Percentiles rank a stretch among this genome's conserved stretches.
phyloP scores from a whole-genome alignment of 2,888 invertebrate genomes.

The Microplitis manilae region DNA sequence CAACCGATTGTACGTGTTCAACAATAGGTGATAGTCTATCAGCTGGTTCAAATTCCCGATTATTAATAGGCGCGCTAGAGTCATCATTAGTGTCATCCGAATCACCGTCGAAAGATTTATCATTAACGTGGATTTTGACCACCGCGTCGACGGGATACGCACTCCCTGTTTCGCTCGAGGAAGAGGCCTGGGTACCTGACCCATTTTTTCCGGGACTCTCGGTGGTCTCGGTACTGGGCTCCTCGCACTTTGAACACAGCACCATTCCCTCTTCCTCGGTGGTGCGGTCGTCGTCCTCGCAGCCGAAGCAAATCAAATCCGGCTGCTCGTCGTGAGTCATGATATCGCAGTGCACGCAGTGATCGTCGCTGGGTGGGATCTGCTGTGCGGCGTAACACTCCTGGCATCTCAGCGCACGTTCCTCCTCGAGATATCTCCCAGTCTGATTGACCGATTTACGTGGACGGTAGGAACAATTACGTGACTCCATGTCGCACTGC shows the following conservation, averaged over 20 bases:
- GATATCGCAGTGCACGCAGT: constrained; percentile 59
- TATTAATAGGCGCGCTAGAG: constrained; percentile 51
- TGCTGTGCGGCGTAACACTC: constrained; percentile 31
- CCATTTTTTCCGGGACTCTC: constrained; percentile 46
- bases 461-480: constrained; percentile 63
- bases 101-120: constrained; percentile 61
- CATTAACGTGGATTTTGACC: constrained; percentile 64
- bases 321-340: constrained; percentile 61
- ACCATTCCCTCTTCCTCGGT: constrained; percentile 49
- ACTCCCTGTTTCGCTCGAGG: constrained; percentile 59
- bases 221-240: constrained; percentile 46
- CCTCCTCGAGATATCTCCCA: constrained; percentile 59
- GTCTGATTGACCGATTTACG: constrained; percentile 61
- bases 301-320: constrained; percentile 68
- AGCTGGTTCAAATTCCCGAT: constrained; percentile 39
- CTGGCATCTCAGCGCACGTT: constrained; percentile 49
- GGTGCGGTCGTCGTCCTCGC: constrained; percentile 57
- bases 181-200: constrained; percentile 49
- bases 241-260: constrained; percentile 60
- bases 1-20: constrained; percentile 59
- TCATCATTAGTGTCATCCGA: constrained; percentile 60
- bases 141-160: constrained; percentile 60
- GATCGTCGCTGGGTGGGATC: constrained; percentile 21
- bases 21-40: constrained; percentile 67
- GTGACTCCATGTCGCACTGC: constrained; percentile 65